phyloP scores from a whole-genome alignment of 2,113 vertebrate species.

The Pipra filicauda region DNA sequence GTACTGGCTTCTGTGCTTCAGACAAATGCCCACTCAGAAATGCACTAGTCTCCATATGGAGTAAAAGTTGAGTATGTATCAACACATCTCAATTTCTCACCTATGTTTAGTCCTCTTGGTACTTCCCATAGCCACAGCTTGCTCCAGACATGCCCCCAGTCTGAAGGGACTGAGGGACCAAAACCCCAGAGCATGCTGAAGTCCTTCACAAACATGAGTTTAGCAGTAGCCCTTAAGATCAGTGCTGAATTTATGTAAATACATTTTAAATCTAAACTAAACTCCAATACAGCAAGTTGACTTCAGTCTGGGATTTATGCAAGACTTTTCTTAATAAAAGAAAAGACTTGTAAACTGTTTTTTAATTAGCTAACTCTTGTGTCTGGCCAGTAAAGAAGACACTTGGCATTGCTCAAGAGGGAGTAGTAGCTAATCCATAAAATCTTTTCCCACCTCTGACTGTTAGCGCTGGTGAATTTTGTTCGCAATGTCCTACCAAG shows the following conservation, averaged over 20 bases:
- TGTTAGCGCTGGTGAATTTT: not conserved
- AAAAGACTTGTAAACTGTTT: not conserved
- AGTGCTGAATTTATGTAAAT: not conserved
- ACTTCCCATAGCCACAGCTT: not conserved
- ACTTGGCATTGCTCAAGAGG: not conserved
- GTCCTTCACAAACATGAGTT: not conserved
- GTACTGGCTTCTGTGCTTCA: not conserved
- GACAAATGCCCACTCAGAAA: not conserved
- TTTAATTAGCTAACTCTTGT: not conserved
- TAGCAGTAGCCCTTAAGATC: not conserved
- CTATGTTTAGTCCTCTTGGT: not conserved
- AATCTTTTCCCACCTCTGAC: not conserved
- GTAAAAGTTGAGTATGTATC: not conserved
- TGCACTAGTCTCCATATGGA: not conserved
- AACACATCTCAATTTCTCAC: not conserved
- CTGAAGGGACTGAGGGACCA: not conserved
- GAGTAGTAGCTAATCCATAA: constrained; percentile 14
- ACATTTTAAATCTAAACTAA: constrained; percentile 16
- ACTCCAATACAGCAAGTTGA: not conserved
- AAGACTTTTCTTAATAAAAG: not conserved
- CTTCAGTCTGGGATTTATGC: not conserved
- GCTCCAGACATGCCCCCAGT: not conserved
- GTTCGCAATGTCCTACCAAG: not conserved
- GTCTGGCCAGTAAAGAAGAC: not conserved
- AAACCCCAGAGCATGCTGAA: not conserved